These are phyloP conservation scores for Enteromius fasciolatus DNA, from an alignment of 2,797 vertebrate species.

Conservation along the genomic window DNA sequence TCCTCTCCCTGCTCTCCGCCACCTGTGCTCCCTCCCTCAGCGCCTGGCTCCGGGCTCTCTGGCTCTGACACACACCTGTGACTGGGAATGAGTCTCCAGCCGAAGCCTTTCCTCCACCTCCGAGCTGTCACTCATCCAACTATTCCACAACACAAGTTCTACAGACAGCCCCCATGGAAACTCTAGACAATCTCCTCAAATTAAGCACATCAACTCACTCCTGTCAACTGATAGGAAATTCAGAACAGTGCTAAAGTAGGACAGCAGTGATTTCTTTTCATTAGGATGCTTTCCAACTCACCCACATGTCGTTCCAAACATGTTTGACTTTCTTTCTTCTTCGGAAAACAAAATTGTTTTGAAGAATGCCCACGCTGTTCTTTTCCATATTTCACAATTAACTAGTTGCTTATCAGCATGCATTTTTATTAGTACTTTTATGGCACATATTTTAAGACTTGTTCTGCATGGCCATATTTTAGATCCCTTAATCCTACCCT, in stretches of 20 bases:
- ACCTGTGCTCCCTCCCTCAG: slow-evolving; percentile 78
- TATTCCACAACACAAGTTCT: slow-evolving; percentile 32
- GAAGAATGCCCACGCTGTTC: background rate
- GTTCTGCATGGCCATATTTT: background rate
- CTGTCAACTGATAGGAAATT: slow-evolving; percentile 23
- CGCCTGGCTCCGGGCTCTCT: slow-evolving; percentile 47
- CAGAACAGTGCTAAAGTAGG: slow-evolving; percentile 23
- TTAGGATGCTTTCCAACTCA: slow-evolving; percentile 14
- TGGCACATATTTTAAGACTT: background rate
- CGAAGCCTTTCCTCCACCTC: slow-evolving; percentile 30
- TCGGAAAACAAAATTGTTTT: background rate
- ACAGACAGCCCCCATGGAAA: slow-evolving; percentile 29
- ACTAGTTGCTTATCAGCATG: background rate
- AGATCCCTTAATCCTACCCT: background rate
- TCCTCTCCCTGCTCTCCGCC: slow-evolving; percentile 71
- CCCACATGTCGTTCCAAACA: slow-evolving; percentile 8
- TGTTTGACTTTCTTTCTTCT: slow-evolving; percentile 3
- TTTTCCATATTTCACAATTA: background rate
- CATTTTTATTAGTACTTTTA: background rate
- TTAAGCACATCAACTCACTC: slow-evolving; percentile 35
- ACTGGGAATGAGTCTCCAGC: slow-evolving; percentile 53
- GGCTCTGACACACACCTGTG: slow-evolving; percentile 60
- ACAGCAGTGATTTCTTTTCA: slow-evolving; percentile 27
- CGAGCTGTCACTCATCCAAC: slow-evolving; percentile 53
- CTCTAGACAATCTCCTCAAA: slow-evolving; percentile 36